A percentile compares a stretch with the other conserved stretches of the same genome.
These are phyloP conservation scores for Nothoprocta perdicaria DNA, from an alignment of 2,113 vertebrate genomes.

Conservation along the genomic window DNA sequence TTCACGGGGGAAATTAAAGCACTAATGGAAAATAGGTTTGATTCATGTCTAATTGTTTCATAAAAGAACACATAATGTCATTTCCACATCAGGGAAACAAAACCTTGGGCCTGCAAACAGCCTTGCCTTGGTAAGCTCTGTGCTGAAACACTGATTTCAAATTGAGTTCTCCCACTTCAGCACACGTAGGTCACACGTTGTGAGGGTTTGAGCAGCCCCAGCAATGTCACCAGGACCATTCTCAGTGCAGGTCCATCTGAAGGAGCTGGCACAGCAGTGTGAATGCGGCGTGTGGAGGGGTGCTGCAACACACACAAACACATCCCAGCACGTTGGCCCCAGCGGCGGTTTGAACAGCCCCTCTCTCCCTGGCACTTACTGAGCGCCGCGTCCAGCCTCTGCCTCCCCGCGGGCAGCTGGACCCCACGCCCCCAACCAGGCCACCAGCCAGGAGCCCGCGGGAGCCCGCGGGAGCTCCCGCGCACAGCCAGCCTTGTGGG, in stretches of 20 bases:
- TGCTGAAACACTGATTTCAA: neutral
- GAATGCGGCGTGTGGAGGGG: neutral
- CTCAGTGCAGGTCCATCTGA: neutral
- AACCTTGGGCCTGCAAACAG: neutral
- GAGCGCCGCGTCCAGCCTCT: neutral
- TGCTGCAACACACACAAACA: neutral
- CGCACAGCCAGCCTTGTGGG: neutral
- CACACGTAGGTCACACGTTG: rapidly evolving
- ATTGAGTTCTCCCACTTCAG: neutral
- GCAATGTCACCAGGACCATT: neutral
- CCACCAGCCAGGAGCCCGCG: too few relatives aligned
- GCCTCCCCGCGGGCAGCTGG: too few relatives aligned
- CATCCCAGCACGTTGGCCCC: neutral
- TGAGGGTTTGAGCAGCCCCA: neutral
- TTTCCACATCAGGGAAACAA: neutral
- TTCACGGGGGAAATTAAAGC: neutral
- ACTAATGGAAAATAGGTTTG: neutral
- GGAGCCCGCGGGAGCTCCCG: neutral
- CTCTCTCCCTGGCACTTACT: neutral
- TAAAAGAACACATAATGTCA: neutral
- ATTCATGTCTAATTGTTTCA: neutral
- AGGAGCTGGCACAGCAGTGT: neutral
- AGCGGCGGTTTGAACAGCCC: neutral
- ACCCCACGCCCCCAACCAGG: neutral
- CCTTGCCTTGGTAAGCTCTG: neutral